phyloP scores from a whole-genome alignment of 2,888 invertebrate species.

The Agelastica alni region DNA sequence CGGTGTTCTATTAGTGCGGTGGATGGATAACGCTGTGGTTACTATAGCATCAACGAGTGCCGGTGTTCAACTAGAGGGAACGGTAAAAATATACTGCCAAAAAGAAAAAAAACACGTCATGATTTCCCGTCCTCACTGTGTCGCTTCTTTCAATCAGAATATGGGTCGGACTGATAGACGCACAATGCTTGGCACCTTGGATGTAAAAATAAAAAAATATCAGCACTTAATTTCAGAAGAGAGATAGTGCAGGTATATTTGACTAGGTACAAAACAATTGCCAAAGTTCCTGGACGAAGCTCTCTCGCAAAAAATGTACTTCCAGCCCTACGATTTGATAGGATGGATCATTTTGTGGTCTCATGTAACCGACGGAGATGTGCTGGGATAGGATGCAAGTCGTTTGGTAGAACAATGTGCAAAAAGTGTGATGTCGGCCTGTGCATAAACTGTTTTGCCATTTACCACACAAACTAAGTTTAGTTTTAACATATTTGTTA shows the following conservation, averaged over 20 bases:
- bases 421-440: too few relatives aligned
- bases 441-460: too few relatives aligned
- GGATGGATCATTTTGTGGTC: conserved; percentile 16
- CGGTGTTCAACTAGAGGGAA: conserved; percentile 13
- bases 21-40: conserved; percentile 17
- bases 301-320: conserved; percentile 9
- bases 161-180: conserved; percentile 17
- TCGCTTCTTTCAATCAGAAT: conserved; percentile 21
- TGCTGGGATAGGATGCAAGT: conserved; percentile 10
- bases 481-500: too few relatives aligned
- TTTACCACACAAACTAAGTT: too few relatives aligned
- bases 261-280: conserved; percentile 3
- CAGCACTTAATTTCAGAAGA: conserved; percentile 16
- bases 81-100: conserved; percentile 12
- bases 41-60: conserved; percentile 13
- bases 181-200: conserved; percentile 12
- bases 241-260: conserved; percentile 16
- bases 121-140: background rate
- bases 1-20: conserved; percentile 13
- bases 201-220: conserved; percentile 12
- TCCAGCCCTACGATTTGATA: conserved; percentile 13
- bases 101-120: conserved; percentile 11
- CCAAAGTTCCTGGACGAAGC: conserved; percentile 4
- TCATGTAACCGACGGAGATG: conserved; percentile 17
- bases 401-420: conserved; percentile 16